phyloP scores from a whole-genome alignment of 1,140 invertebrate species.

The Harpegnathos saltator region DNA sequence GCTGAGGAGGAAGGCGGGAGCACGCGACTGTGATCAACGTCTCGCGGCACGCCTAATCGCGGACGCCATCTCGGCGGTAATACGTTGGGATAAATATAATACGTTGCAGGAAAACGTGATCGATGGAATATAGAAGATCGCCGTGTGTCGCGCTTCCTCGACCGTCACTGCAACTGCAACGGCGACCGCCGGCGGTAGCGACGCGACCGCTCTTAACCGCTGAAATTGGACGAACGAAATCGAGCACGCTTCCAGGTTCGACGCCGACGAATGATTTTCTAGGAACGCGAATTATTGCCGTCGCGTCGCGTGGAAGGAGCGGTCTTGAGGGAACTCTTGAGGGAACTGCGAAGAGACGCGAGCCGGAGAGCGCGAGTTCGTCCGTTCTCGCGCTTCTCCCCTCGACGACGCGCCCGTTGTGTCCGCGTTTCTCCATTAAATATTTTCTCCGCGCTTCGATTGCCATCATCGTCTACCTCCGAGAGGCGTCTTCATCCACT shows the following conservation, averaged over 20 bases:
- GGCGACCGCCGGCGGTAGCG: neutral
- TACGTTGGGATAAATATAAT: slow-evolving; percentile 2
- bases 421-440: neutral
- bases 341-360: no score
- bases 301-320: no score
- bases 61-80: neutral
- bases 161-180: neutral
- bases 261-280: neutral
- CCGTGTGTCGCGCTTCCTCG: neutral
- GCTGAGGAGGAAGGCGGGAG: neutral
- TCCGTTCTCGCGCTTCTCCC: neutral
- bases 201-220: neutral
- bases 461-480: slow-evolving; percentile 32
- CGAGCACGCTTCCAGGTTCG: neutral
- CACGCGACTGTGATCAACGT: slow-evolving; percentile 10
- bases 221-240: neutral
- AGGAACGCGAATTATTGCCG: no score
- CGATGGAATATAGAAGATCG: neutral
- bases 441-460: slow-evolving; percentile 21
- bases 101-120: neutral
- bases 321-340: neutral
- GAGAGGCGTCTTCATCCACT: slow-evolving; percentile 43
- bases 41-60: neutral
- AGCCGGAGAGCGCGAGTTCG: neutral
- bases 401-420: neutral